Percentiles rank a stretch among this genome's conserved stretches.
phyloP scores from a whole-genome alignment of 2,113 vertebrate species.

The Pterocles gutturalis region DNA sequence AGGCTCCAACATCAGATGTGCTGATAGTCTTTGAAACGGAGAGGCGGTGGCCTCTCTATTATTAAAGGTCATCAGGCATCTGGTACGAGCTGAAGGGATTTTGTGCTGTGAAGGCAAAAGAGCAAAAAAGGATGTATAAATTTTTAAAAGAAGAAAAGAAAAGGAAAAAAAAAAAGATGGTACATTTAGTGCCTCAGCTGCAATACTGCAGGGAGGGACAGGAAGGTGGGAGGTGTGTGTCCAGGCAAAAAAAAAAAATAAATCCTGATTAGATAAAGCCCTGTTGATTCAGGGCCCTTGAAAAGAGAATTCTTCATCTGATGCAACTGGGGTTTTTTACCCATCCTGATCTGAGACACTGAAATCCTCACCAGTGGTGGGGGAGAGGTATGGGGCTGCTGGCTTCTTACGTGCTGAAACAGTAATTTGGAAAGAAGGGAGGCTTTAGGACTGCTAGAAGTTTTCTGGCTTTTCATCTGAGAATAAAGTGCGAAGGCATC shows the following conservation, averaged over 20 bases:
- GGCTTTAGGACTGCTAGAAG: background rate
- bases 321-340: background rate
- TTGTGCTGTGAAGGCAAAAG: slow-evolving; percentile 18
- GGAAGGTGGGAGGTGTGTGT: background rate
- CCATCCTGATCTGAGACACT: background rate
- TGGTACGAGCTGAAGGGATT: background rate
- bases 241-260: background rate
- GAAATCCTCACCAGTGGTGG: background rate
- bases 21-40: slow-evolving; percentile 39
- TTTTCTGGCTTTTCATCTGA: slow-evolving; percentile 31
- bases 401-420: background rate
- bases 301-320: background rate
- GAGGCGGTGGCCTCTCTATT: background rate
- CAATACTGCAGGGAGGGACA: background rate
- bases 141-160: background rate
- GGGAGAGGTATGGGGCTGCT: background rate
- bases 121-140: background rate
- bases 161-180: background rate
- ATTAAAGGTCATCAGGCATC: slow-evolving; percentile 51
- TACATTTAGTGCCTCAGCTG: background rate
- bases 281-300: background rate
- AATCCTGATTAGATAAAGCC: background rate
- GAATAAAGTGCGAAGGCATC: background rate
- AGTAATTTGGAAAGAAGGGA: background rate
- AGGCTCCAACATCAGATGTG: slow-evolving; percentile 40